A percentile compares a stretch with the other conserved stretches of the same genome.
These are phyloP conservation scores for Diadromus collaris DNA, from an alignment of 2,888 invertebrate species.

Conservation along the genomic window DNA sequence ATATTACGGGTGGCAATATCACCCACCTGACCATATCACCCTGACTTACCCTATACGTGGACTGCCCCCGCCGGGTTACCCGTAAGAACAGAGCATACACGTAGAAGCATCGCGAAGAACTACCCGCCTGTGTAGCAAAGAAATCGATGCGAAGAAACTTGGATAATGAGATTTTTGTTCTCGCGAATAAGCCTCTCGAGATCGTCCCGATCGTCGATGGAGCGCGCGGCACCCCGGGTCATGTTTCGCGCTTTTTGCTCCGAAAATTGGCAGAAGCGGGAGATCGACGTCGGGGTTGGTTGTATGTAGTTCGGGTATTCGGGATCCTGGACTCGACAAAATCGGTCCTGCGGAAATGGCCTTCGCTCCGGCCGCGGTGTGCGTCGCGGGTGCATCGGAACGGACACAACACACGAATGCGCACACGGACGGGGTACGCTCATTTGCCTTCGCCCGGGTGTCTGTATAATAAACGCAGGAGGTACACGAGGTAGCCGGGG, in stretches of 20 bases:
- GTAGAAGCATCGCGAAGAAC: background rate
- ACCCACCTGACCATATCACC: no score
- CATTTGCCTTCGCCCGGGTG: constrained; percentile 8
- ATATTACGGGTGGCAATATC: no score
- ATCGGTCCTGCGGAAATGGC: constrained; percentile 60
- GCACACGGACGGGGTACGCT: constrained; percentile 32
- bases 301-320: constrained; percentile 20
- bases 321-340: constrained; percentile 27
- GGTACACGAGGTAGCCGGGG: background rate
- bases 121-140: background rate
- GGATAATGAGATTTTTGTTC: constrained; percentile 59
- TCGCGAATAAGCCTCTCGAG: constrained; percentile 12
- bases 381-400: constrained; percentile 10
- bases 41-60: no score
- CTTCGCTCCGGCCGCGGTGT: constrained; percentile 4
- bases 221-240: constrained; percentile 57
- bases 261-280: constrained; percentile 58
- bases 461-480: background rate
- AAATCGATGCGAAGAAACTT: constrained; percentile 18
- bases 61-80: no score
- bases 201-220: constrained; percentile 53
- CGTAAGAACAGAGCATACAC: background rate
- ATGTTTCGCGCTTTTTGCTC: constrained; percentile 63
- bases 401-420: constrained; percentile 25
- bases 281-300: constrained; percentile 45